Evolutionary conservation across 2,797 vertebrate genomes (phyloP).

Genomic region (Luscinia luscinia): DNA sequence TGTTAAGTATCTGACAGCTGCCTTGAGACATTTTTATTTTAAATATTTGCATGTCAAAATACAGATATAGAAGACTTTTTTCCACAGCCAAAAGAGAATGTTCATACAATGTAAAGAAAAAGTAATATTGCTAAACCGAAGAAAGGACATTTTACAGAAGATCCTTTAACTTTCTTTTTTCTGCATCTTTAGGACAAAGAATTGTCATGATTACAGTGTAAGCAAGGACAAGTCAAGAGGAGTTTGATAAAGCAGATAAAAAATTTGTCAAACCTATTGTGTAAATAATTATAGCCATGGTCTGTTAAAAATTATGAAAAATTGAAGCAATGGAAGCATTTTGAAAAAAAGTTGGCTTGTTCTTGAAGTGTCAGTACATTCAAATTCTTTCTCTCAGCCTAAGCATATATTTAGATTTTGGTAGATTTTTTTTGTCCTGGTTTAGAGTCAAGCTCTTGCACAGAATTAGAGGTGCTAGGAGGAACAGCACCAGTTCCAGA

Average conservation of each 20-base stretch:
- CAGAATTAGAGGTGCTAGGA: neutral
- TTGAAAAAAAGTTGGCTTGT: neutral
- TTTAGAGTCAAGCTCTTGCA: neutral
- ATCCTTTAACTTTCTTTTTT: neutral
- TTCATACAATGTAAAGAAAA: neutral
- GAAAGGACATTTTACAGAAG: neutral
- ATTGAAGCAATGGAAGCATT: neutral
- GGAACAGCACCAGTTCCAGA: neutral
- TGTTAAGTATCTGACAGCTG: conserved; percentile 7
- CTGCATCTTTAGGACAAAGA: neutral
- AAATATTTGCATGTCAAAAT: conserved; percentile 41
- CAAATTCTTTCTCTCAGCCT: neutral
- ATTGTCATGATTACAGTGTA: neutral
- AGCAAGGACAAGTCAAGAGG: neutral
- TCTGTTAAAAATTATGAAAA: neutral
- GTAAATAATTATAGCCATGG: neutral
- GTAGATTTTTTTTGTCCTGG: neutral
- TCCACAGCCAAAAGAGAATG: neutral
- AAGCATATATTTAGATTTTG: neutral
- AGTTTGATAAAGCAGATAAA: neutral
- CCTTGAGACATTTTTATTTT: conserved; percentile 24
- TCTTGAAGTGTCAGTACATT: neutral
- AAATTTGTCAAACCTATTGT: neutral
- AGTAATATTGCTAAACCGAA: neutral
- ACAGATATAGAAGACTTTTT: neutral